Evolutionary conservation across 2,113 vertebrate genomes (phyloP), one percentile per base, ranked within the genome.

Genomic region (Nesoenas mayeri): DNA sequence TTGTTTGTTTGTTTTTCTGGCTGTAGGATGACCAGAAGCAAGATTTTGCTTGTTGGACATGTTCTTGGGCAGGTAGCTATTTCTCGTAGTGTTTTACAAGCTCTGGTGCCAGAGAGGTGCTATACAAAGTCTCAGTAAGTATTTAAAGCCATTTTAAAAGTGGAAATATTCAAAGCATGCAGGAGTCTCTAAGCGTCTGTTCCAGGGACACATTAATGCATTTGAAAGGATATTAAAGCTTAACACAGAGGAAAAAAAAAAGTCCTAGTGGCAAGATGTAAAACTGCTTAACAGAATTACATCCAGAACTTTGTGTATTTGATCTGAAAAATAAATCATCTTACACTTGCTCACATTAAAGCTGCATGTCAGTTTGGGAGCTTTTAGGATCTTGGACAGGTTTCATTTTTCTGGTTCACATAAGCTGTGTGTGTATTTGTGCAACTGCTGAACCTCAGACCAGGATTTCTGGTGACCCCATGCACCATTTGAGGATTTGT

Each of bases 141-240:
- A 98, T 65, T 89, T 94, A 96, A 97, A 97, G 90, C 87, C 88
- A 13, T 97, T 98, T 98, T 98, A 97, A 97, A 98, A 98, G 97
- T 97, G 91, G 92, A 98, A 98, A 98, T 98, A 98, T 98, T 98
- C 97, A 98, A 97, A 98, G 97, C 88, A 88, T 94, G 88, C 92
- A 95, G 91, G 81, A 97, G 72, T 97, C 96, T 98, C 92, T 97
- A 97, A 98, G 94, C 67, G 15, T 97, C 96, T 97, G 92, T 98
- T 98, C 96, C 97, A 97, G 96, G 78, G 96, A 97, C 95, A 98
- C 48, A 97, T 97, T 98, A 98, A 98, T 98, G 95, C 97, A 97
- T 98, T 97, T 98, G 97, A 97, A 98, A 97, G 94, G 96, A 97
- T 98, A 98, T 98, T 98, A 98, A 97, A 98, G 97, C 97, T 98